Conservation (phyloP, 2,113 vertebrate species). For the Aegypius monachus region DNA sequence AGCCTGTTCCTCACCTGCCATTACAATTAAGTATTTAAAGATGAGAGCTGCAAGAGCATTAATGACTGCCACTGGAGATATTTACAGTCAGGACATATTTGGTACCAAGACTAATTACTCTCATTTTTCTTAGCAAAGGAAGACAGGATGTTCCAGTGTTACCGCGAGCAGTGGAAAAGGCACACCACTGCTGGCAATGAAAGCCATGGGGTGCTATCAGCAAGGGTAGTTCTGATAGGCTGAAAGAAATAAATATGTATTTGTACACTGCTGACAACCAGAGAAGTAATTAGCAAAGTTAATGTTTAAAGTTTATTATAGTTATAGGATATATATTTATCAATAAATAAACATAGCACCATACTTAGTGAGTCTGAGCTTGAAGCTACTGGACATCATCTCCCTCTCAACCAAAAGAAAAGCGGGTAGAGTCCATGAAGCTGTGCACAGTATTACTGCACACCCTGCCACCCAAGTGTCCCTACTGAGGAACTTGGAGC, state of each 20-base stretch:
- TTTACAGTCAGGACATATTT: background rate
- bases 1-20: background rate
- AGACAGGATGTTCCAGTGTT: background rate
- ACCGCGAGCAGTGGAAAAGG: background rate
- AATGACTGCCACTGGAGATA: background rate
- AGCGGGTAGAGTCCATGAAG: background rate
- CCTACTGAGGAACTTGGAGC: background rate
- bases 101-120: background rate
- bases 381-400: background rate
- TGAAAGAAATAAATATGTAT: background rate
- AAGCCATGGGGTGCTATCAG: background rate
- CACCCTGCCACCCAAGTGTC: no score
- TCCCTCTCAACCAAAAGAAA: background rate
- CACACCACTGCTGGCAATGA: fast-evolving
- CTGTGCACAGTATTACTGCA: background rate
- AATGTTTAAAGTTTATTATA: background rate
- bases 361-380: background rate
- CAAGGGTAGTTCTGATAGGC: background rate
- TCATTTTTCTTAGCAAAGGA: background rate
- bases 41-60: background rate
- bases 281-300: background rate
- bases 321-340: background rate
- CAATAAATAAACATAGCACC: background rate
- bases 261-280: background rate
- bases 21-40: background rate